Evolutionary conservation across 2,797 vertebrate species (phyloP).

Genomic region (Notolepis coatsorum): DNA sequence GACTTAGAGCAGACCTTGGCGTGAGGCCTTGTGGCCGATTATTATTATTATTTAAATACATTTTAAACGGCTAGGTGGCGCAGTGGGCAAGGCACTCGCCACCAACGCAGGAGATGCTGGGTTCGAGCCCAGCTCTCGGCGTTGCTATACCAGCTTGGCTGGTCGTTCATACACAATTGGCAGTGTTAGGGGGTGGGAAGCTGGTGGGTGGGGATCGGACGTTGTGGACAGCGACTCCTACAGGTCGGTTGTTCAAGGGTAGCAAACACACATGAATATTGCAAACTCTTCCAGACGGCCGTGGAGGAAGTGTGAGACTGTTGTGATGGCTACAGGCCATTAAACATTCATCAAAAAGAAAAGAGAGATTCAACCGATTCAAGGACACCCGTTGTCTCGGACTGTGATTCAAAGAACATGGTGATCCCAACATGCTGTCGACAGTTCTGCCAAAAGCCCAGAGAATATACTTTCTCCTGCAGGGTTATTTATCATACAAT

Average conservation of each 20-base stretch:
- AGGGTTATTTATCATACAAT: neutral
- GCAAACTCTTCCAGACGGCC: conserved; percentile 11
- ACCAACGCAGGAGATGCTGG: no score
- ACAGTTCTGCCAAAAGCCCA: neutral
- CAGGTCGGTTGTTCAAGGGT: neutral
- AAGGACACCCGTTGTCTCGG: conserved; percentile 2
- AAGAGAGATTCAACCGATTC: conserved; percentile 29
- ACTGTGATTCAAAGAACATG: neutral
- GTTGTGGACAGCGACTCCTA: no score
- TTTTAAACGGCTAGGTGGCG: no score
- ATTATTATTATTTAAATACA: no score
- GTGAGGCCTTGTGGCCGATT: no score
- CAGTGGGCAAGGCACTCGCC: no score
- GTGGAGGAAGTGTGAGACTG: conserved; percentile 12
- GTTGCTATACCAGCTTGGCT: no score
- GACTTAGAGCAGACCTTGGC: no score
- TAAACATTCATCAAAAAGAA: conserved; percentile 50
- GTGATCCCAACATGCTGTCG: neutral
- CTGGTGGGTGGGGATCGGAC: no score
- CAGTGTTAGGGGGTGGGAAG: no score
- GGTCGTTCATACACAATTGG: no score
- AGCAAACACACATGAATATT: conserved; percentile 22
- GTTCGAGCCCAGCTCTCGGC: no score
- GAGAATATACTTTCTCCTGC: neutral
- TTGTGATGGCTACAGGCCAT: conserved; percentile 21